These are phyloP conservation scores for Rallus limicola DNA, from an alignment of 2,113 vertebrate genomes.

Conservation along the genomic window DNA sequence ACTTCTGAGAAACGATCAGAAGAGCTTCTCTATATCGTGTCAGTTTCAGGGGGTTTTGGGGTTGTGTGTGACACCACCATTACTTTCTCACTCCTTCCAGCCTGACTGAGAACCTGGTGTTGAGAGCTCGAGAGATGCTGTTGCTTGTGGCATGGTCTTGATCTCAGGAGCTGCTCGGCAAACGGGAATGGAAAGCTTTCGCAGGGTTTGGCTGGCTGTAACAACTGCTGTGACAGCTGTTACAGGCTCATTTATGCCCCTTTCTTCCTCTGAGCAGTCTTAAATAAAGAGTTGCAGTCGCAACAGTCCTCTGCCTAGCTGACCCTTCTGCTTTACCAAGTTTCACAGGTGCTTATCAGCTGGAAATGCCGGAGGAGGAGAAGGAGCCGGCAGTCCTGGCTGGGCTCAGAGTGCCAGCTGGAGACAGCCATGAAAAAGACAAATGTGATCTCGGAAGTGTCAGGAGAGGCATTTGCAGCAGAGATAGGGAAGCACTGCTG, in stretches of 20 bases:
- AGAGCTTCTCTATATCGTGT: neutral
- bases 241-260: neutral
- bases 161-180: neutral
- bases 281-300: neutral
- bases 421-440: slow-evolving; percentile 5
- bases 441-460: neutral
- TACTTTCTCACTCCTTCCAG: neutral
- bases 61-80: neutral
- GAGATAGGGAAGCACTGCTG: neutral
- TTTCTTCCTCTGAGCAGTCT: neutral
- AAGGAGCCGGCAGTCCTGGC: neutral
- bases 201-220: neutral
- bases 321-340: slow-evolving; percentile 2
- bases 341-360: neutral
- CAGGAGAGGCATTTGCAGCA: neutral
- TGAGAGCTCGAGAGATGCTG: neutral
- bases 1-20: neutral
- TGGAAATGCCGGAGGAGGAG: neutral
- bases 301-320: neutral
- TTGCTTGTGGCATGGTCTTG: neutral
- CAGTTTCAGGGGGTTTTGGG: neutral
- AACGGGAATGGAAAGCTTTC: neutral
- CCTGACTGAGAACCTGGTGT: neutral
- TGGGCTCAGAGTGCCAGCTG: neutral
- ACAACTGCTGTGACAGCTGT: slow-evolving; percentile 3